These are phyloP conservation scores for Apteryx owenii DNA, from an alignment of 2,113 vertebrate species.

Conservation along the genomic window DNA sequence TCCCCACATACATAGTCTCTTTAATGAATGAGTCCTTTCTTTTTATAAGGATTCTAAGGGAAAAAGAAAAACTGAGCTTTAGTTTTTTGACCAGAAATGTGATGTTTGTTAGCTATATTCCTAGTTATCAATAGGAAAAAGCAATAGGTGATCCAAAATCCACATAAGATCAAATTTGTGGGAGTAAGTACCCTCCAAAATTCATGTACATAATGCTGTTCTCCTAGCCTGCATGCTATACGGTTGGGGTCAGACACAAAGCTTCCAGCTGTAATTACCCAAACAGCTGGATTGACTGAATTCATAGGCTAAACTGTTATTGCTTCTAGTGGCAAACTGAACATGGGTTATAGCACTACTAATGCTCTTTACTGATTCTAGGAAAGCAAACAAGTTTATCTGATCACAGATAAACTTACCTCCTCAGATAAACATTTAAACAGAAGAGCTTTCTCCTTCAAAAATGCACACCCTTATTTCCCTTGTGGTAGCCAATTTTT, in stretches of 20 bases:
- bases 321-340: neutral
- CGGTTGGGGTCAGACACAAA: neutral
- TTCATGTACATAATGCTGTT: neutral
- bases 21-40: constrained; percentile 38
- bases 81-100: neutral
- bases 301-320: neutral
- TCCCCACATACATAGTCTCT: constrained; percentile 22
- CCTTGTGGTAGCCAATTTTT: neutral
- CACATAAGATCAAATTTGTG: neutral
- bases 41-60: neutral
- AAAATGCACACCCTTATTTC: neutral
- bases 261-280: constrained; percentile 33
- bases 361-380: neutral
- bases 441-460: neutral
- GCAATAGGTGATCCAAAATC: neutral
- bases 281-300: constrained; percentile 24
- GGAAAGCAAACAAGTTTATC: constrained; percentile 10
- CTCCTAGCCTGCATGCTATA: neutral
- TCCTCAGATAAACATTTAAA: constrained; percentile 7
- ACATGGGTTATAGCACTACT: neutral
- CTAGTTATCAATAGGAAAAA: constrained; percentile 10
- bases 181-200: neutral
- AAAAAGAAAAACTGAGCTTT: neutral
- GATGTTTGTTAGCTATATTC: neutral
- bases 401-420: neutral